Conservation (phyloP, 2,113 vertebrate genomes). For the Phaethornis superciliosus region DNA sequence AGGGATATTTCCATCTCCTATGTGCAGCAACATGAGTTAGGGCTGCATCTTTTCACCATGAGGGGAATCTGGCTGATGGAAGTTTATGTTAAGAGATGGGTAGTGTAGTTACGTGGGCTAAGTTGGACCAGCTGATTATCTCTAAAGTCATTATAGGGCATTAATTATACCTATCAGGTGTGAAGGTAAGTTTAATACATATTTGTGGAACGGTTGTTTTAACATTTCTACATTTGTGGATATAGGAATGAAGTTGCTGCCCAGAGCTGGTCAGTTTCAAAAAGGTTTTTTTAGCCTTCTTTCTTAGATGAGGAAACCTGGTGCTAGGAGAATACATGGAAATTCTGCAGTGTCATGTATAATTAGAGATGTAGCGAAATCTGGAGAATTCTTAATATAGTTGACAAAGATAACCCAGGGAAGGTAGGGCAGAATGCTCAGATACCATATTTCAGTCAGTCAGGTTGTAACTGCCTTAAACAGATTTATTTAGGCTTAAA, state of each 20-base stretch:
- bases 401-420: background rate
- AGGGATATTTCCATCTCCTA: too few species aligned
- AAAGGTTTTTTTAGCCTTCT: background rate
- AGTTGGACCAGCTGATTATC: background rate
- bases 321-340: background rate
- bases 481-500: background rate
- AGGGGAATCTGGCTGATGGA: accelerated
- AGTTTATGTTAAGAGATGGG: accelerated
- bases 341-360: background rate
- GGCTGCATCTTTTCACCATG: too few species aligned
- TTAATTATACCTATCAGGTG: background rate
- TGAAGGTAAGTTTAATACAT: background rate
- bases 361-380: background rate
- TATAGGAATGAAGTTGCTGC: background rate
- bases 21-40: accelerated
- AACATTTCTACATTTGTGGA: background rate
- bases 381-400: background rate
- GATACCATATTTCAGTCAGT: background rate
- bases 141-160: background rate
- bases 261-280: background rate
- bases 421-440: background rate
- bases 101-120: too few species aligned
- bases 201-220: background rate
- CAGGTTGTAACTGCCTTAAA: background rate
- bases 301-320: background rate